phyloP scores from a whole-genome alignment of 2,113 vertebrate species.

The Caranx melampygus region DNA sequence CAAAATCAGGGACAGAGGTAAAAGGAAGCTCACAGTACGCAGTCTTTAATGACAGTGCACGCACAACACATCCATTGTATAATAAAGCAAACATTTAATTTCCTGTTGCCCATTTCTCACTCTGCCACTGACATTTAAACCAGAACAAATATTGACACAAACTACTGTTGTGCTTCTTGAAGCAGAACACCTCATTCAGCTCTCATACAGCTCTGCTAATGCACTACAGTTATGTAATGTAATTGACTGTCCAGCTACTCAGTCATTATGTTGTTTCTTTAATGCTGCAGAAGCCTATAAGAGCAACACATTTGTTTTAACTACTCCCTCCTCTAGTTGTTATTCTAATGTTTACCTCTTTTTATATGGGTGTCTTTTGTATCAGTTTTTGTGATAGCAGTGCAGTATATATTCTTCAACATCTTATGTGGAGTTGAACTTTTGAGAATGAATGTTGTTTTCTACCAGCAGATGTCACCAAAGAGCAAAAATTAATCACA shows the following conservation, averaged over 20 bases:
- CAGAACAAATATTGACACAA: background rate
- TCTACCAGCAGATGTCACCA: slow-evolving; percentile 68
- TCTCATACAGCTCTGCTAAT: background rate
- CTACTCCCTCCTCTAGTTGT: background rate
- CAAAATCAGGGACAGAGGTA: background rate
- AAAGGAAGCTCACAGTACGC: too few relatives aligned
- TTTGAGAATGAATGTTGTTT: background rate
- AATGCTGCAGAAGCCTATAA: background rate
- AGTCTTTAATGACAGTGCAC: too few relatives aligned
- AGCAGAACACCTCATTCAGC: background rate
- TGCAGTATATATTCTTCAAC: background rate
- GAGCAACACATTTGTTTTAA: background rate
- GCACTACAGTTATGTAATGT: background rate
- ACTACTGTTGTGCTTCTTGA: background rate
- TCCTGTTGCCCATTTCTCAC: background rate
- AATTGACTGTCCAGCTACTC: background rate
- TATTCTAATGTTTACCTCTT: background rate
- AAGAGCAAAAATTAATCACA: slow-evolving; percentile 36
- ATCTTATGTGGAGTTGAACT: background rate
- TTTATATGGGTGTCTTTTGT: background rate
- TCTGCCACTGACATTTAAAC: background rate
- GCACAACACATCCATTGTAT: background rate
- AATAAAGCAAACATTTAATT: background rate
- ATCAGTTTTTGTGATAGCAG: background rate
- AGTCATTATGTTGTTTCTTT: background rate